phyloP scores from a whole-genome alignment of 1,140 invertebrate genomes.

The Thaumatotibia leucotreta region DNA sequence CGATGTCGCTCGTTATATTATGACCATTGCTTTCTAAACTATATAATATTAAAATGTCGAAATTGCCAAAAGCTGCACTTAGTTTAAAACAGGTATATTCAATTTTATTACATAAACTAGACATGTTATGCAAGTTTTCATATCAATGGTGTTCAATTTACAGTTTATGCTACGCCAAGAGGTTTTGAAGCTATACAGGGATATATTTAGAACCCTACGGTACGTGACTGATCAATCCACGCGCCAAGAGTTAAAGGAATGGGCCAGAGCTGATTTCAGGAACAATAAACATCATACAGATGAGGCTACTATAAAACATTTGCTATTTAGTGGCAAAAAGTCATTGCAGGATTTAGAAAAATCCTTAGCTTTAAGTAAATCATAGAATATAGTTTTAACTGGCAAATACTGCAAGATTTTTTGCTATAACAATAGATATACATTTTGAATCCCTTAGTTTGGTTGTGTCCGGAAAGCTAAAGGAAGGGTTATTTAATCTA shows the following conservation, averaged over 20 bases:
- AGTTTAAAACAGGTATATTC: constrained; percentile 76
- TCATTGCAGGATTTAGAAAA: constrained; percentile 81
- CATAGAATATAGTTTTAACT: constrained; percentile 1
- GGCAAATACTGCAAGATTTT: background rate
- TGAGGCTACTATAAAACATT: constrained; percentile 83
- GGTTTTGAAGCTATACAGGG: constrained; percentile 85
- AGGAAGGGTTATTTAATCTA: background rate
- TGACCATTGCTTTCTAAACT: background rate
- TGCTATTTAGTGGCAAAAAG: constrained; percentile 82
- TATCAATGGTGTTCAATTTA: constrained; percentile 24
- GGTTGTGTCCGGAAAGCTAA: too few species aligned
- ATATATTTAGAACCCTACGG: constrained; percentile 82
- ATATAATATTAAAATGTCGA: constrained; percentile 41
- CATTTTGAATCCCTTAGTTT: too few species aligned
- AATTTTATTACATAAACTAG: background rate
- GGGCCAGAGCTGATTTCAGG: constrained; percentile 84
- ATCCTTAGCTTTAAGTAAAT: constrained; percentile 77
- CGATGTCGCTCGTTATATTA: background rate
- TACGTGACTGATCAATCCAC: constrained; percentile 81
- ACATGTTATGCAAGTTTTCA: constrained; percentile 26
- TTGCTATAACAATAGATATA: background rate
- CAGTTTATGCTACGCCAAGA: constrained; percentile 87
- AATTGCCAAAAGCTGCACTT: constrained; percentile 72
- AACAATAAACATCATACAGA: constrained; percentile 82
- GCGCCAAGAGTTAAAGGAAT: constrained; percentile 80